Evolutionary conservation across 2,888 invertebrate genomes (phyloP).

Genomic region (Habrosyne pyritoides): DNA sequence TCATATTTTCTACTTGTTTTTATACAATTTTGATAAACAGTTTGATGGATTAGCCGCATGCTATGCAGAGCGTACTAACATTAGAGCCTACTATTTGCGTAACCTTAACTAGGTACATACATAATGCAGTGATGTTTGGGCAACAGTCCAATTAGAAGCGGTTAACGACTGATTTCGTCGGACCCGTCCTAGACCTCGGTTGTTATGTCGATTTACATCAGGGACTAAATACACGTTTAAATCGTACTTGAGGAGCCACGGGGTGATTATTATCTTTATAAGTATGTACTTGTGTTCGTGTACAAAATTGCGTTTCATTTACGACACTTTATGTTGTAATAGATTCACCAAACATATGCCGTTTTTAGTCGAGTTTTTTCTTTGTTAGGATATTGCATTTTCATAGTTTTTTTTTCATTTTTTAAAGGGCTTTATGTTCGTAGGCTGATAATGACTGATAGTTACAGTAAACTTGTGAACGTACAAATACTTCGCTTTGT

Average conservation of each 20-base stretch:
- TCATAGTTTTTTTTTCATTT: too few species aligned
- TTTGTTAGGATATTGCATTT: neutral
- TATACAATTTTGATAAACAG: neutral
- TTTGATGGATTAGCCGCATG: neutral
- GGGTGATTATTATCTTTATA: conserved; percentile 1
- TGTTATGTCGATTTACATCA: conserved; percentile 28
- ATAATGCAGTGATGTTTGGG: conserved; percentile 38
- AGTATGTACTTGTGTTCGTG: neutral
- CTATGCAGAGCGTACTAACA: neutral
- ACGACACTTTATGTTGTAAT: neutral
- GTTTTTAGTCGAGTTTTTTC: neutral
- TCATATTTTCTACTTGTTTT: neutral
- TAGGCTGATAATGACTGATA: neutral
- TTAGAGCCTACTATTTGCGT: conserved; percentile 6
- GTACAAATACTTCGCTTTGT: neutral
- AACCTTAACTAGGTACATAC: conserved; percentile 19
- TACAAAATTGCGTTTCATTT: neutral
- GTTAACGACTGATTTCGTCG: conserved; percentile 42
- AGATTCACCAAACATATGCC: neutral
- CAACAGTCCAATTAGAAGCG: conserved; percentile 43
- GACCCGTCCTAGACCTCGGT: conserved; percentile 51
- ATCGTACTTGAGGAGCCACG: neutral
- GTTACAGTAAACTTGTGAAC: neutral
- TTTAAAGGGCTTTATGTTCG: too few species aligned
- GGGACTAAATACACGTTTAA: neutral